Evolutionary conservation across 2,888 invertebrate species (phyloP).

Genomic region (Phengaris arion): DNA sequence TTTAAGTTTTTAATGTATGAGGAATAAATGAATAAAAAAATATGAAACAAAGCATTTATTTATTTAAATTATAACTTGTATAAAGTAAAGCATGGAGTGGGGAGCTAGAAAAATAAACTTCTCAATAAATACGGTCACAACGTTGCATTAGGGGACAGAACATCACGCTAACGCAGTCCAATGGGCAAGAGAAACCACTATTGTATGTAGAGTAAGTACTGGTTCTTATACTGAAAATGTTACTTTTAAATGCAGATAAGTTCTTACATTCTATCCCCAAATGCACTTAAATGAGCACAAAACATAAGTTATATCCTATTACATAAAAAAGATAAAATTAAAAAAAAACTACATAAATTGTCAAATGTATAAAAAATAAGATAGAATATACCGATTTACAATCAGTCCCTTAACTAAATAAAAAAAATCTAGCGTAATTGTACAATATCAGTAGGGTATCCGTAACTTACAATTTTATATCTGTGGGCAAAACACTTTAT

Average conservation of each 20-base stretch:
- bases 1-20: not conserved
- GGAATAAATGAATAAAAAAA: conserved; percentile 38
- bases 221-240: not conserved
- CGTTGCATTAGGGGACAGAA: conserved; percentile 36
- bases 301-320: conserved; percentile 26
- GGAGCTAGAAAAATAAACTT: conserved; percentile 74
- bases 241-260: not conserved
- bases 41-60: conserved; percentile 70
- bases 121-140: conserved; percentile 67
- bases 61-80: conserved; percentile 63
- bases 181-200: not conserved
- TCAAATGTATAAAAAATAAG: conserved; percentile 61
- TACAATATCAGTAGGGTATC: conserved; percentile 56
- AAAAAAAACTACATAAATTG: conserved; percentile 51
- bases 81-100: conserved; percentile 59
- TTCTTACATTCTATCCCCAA: conserved; percentile 13
- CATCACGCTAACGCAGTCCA: not conserved
- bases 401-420: conserved; percentile 65
- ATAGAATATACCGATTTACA: conserved; percentile 61
- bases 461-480: conserved; percentile 24
- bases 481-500: conserved; percentile 33
- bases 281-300: conserved; percentile 30
- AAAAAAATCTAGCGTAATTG: conserved; percentile 66
- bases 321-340: conserved; percentile 34
- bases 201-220: not conserved